A percentile compares a stretch with the other conserved stretches of the same genome.
Evolutionary conservation across 2,888 invertebrate species (phyloP).

Genomic region (Prenolepis imparis): DNA sequence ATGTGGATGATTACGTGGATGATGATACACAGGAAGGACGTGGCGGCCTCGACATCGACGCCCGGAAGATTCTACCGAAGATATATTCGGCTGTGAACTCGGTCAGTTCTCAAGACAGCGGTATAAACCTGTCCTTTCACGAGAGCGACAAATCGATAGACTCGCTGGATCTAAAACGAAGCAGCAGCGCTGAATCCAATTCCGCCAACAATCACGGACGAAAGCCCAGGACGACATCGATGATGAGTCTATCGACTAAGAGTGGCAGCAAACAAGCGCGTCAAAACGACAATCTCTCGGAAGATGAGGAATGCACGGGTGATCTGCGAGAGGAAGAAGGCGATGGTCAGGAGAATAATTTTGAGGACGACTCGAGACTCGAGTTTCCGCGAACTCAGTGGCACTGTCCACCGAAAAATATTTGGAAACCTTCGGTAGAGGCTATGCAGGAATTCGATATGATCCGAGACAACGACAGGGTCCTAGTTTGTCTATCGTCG

Average conservation of each 20-base stretch:
- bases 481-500: slow-evolving; percentile 93
- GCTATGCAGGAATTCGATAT: slow-evolving; percentile 94
- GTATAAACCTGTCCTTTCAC: slow-evolving; percentile 91
- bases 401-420: slow-evolving; percentile 92
- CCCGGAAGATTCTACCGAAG: slow-evolving; percentile 87
- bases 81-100: slow-evolving; percentile 90
- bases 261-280: slow-evolving; percentile 68
- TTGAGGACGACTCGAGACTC: slow-evolving; percentile 84
- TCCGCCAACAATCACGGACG: slow-evolving; percentile 76
- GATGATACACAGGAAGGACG: slow-evolving; percentile 73
- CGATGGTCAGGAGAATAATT: slow-evolving; percentile 61
- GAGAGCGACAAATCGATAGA: slow-evolving; percentile 89
- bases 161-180: slow-evolving; percentile 78
- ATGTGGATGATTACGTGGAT: slow-evolving; percentile 85
- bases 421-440: slow-evolving; percentile 94
- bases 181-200: slow-evolving; percentile 84
- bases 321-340: slow-evolving; percentile 74
- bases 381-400: slow-evolving; percentile 87
- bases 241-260: slow-evolving; percentile 66
- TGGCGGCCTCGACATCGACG: slow-evolving; percentile 84
- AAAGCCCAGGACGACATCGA: slow-evolving; percentile 72
- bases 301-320: slow-evolving; percentile 80
- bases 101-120: slow-evolving; percentile 92
- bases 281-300: slow-evolving; percentile 82
- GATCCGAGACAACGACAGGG: slow-evolving; percentile 93